Conservation (phyloP, 2,888 invertebrate genomes). For the Ypsolopha scabrella region DNA sequence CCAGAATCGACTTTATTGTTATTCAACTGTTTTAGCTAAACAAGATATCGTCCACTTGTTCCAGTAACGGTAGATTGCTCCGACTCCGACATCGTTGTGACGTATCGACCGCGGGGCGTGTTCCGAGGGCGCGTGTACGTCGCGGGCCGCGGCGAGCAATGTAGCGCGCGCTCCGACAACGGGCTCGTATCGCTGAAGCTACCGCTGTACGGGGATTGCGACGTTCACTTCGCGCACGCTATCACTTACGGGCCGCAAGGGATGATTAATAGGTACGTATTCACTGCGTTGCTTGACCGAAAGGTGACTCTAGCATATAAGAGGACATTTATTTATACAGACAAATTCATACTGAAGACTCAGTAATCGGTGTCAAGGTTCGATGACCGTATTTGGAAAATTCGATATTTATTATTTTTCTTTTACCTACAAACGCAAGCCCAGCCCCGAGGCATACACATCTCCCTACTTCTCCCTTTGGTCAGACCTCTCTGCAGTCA, state of each 20-base stretch:
- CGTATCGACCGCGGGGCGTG: slow-evolving; percentile 70
- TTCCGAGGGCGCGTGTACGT: slow-evolving; percentile 85
- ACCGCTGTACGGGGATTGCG: slow-evolving; percentile 70
- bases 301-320: not conserved
- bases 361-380: too few relatives aligned
- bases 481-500: too few relatives aligned
- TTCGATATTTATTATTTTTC: too few relatives aligned
- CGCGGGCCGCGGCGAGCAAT: slow-evolving; percentile 80
- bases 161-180: slow-evolving; percentile 70
- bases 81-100: slow-evolving; percentile 76
- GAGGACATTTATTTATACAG: too few relatives aligned
- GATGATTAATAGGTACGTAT: slow-evolving; percentile 54
- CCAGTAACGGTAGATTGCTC: slow-evolving; percentile 85
- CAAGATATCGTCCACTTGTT: slow-evolving; percentile 6
- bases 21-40: too few relatives aligned
- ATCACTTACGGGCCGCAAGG: slow-evolving; percentile 53
- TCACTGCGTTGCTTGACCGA: not conserved
- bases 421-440: too few relatives aligned
- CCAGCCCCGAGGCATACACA: too few relatives aligned
- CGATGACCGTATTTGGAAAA: too few relatives aligned
- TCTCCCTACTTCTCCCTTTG: too few relatives aligned
- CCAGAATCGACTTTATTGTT: too few relatives aligned
- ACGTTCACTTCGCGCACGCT: slow-evolving; percentile 68
- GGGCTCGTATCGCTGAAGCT: slow-evolving; percentile 66
- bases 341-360: too few relatives aligned